Base-by-base conservation (phyloP, 2,113 vertebrate species). In the Notechis scutatus region DNA sequence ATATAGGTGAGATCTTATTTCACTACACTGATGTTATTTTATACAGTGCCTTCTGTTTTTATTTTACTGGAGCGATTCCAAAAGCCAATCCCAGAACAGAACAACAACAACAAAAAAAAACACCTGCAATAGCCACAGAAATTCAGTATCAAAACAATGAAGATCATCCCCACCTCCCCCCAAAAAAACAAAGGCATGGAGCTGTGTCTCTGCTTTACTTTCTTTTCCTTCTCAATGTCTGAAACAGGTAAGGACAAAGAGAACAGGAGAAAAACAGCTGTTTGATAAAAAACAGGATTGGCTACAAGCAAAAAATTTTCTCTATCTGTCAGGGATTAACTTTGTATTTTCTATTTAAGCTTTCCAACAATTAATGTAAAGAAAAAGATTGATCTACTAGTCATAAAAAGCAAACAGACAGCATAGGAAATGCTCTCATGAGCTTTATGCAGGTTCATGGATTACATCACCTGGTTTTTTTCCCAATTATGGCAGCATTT, bases 301-400 rank as follows among this genome's bases (percentile, higher is more conserved):
- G 81, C 88, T 90, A 39, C 81, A 42, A 56, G 74, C 56, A 61
- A 90, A 64, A 21, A 2, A n/a, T 10, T 86, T 42, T 42, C 12
- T 47, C 56, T 87, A 6, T 45, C 59, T 90, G 74, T 86, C 92
- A 86, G 55, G 59, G 90, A 90, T 86, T 42, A 59, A 52, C 42
- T 64, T 81, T 0, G 5, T 85, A 86, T 52, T 85, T 86, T 90
- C 18, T 74, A 69, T 39, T 11, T 11, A 92, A 50, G 8, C 39
- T n/a, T 59, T 42, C 47, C 74, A 85, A 93, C 85, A 93, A 93
- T 93, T 86, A 90, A 93, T 47, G 90, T 86, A 74, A 90, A 74
- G 88, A 54, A 90, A 29, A 81, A 86, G 5, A 93, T 50, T n/a
- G 29, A 93, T n/a, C 92, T 88, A 55, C 61, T 29, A 47, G 59